Evolutionary conservation across 2,113 vertebrate genomes (phyloP).

Genomic region (Tyrannus savana): DNA sequence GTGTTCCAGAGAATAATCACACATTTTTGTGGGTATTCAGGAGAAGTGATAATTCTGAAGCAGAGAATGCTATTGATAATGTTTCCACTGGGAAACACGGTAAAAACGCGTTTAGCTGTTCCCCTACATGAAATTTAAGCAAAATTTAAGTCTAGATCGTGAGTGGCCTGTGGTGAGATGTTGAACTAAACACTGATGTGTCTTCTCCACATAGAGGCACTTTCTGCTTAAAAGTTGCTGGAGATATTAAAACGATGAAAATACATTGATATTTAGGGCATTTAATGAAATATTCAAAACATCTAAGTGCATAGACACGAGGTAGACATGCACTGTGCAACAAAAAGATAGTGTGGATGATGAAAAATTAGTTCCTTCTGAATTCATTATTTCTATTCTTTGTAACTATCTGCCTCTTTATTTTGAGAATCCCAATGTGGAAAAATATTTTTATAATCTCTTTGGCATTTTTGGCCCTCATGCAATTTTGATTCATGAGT

Average conservation of each 20-base stretch:
- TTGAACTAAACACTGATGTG: not conserved
- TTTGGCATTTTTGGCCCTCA: slow-evolving; percentile 1
- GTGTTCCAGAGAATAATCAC: not conserved
- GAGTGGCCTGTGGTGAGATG: not conserved
- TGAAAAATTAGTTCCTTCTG: not conserved
- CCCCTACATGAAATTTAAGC: not conserved
- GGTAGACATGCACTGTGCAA: not conserved
- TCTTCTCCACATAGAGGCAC: not conserved
- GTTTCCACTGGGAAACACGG: not conserved
- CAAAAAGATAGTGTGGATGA: not conserved
- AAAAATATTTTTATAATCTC: slow-evolving; percentile 16
- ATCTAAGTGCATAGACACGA: not conserved
- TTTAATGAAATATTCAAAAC: not conserved
- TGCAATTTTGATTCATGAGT: not conserved
- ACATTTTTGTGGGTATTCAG: not conserved
- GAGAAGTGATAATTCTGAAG: not conserved
- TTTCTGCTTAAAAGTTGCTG: not conserved
- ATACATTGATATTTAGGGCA: not conserved
- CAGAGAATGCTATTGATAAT: not conserved
- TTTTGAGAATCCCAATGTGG: not conserved
- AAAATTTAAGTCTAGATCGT: not conserved
- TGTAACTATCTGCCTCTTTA: not conserved
- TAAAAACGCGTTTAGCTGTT: not conserved
- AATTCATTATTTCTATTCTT: not conserved
- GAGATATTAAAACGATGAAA: not conserved